Evolutionary conservation across 2,113 vertebrate genomes (phyloP).

Genomic region (Nerophis lumbriciformis): DNA sequence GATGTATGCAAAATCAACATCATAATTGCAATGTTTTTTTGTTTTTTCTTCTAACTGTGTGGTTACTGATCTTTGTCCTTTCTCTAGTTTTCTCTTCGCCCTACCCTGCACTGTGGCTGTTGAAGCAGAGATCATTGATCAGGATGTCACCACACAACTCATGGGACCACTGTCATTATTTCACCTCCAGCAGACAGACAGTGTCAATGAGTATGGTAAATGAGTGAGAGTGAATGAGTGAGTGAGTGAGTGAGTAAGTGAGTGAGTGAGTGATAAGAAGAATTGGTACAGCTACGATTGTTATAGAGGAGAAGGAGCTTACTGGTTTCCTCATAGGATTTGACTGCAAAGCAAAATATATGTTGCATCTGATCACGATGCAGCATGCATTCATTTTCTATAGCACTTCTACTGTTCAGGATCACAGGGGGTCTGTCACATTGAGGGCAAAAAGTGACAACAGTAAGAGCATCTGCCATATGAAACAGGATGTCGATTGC

Average conservation of each 20-base stretch:
- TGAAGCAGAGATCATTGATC: conserved; percentile 62
- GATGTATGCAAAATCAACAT: conserved; percentile 35
- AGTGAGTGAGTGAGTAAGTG: neutral
- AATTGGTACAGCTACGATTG: neutral
- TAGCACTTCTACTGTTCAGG: too few relatives aligned
- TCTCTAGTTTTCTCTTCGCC: conserved; percentile 18
- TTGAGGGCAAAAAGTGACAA: too few relatives aligned
- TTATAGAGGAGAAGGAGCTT: too few relatives aligned
- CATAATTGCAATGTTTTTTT: conserved; percentile 27
- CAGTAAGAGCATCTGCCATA: too few relatives aligned
- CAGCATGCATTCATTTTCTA: too few relatives aligned
- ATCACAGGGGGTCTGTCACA: too few relatives aligned
- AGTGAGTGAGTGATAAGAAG: neutral
- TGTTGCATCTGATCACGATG: too few relatives aligned
- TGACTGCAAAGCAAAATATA: too few relatives aligned
- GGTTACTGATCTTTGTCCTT: conserved; percentile 33
- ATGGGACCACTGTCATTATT: conserved; percentile 63
- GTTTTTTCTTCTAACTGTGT: conserved; percentile 36
- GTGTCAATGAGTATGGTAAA: neutral
- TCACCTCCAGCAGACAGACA: conserved; percentile 47
- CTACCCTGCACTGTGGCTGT: conserved; percentile 21
- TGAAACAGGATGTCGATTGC: too few relatives aligned
- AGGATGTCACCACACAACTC: conserved; percentile 53
- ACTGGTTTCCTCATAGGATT: too few relatives aligned
- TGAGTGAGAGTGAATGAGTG: neutral